Conservation (phyloP, 2,113 vertebrate species). For the Semicossyphus pulcher region DNA sequence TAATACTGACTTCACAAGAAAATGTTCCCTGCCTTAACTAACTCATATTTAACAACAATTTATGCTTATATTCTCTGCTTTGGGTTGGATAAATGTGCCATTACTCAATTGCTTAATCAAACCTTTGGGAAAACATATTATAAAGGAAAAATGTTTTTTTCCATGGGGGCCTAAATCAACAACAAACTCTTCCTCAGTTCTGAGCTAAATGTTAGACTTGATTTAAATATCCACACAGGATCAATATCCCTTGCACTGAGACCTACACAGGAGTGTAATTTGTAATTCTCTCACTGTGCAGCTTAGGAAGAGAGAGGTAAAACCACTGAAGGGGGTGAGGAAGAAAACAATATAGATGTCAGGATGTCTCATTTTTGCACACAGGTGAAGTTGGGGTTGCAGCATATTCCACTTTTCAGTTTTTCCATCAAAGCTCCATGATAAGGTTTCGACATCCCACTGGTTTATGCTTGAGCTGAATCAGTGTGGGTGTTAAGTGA, state of each 20-base stretch:
- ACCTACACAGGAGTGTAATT: constrained; percentile 18
- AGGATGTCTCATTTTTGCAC: constrained; percentile 27
- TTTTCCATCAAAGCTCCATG: constrained; percentile 38
- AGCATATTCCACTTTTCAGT: constrained; percentile 47
- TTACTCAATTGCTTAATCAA: not conserved
- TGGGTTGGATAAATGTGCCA: not conserved
- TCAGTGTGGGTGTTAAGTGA: constrained; percentile 28
- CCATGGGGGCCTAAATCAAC: constrained; percentile 7
- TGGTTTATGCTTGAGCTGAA: constrained; percentile 26
- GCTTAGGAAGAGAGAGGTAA: constrained; percentile 16
- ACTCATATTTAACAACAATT: not conserved
- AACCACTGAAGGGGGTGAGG: not conserved
- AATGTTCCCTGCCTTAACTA: not conserved
- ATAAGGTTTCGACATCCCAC: not conserved
- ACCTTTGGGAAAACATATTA: constrained; percentile 4
- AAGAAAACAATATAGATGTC: constrained; percentile 14
- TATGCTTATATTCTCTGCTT: not conserved
- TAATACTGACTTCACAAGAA: not conserved
- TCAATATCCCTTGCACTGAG: constrained; percentile 34
- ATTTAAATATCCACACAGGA: constrained; percentile 28
- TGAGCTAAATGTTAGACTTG: constrained; percentile 27
- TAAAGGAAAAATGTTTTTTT: constrained; percentile 17
- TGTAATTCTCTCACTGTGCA: constrained; percentile 28
- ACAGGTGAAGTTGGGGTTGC: constrained; percentile 19
- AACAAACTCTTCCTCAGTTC: not conserved